A percentile compares a stretch with the other conserved stretches of the same genome.
phyloP scores from a whole-genome alignment of 1,140 invertebrate species.

The Bombus confusus region DNA sequence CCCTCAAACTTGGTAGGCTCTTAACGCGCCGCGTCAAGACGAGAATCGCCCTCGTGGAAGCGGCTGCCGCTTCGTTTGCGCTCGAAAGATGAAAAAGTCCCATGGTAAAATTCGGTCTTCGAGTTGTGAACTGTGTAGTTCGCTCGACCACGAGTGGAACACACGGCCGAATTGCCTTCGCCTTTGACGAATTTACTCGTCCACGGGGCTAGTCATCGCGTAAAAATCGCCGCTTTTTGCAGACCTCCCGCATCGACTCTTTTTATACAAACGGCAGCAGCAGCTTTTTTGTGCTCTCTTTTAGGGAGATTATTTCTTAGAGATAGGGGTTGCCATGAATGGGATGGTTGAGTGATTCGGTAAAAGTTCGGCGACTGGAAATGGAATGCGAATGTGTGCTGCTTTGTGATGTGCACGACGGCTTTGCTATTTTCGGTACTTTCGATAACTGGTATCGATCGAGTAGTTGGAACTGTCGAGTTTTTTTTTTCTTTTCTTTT shows the following conservation, averaged over 20 bases:
- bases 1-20: slow-evolving; percentile 32
- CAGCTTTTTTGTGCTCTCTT: background rate
- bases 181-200: slow-evolving; percentile 9
- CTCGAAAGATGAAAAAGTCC: slow-evolving; percentile 54
- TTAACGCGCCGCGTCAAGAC: slow-evolving; percentile 60
- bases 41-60: slow-evolving; percentile 57
- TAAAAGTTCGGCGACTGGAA: background rate
- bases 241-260: background rate
- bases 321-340: background rate
- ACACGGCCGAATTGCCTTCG: slow-evolving; percentile 1
- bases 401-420: background rate
- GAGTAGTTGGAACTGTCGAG: background rate
- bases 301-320: background rate
- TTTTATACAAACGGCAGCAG: background rate
- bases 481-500: too few relatives aligned
- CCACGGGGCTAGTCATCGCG: background rate
- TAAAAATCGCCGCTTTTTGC: background rate
- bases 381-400: background rate
- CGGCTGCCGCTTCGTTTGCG: slow-evolving; percentile 53
- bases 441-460: background rate
- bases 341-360: background rate
- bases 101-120: slow-evolving; percentile 4
- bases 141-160: background rate
- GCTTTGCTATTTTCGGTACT: background rate
- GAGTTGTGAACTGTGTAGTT: background rate